Conservation (phyloP, 2,113 vertebrate genomes). For the Gnathonemus longibarbis region DNA sequence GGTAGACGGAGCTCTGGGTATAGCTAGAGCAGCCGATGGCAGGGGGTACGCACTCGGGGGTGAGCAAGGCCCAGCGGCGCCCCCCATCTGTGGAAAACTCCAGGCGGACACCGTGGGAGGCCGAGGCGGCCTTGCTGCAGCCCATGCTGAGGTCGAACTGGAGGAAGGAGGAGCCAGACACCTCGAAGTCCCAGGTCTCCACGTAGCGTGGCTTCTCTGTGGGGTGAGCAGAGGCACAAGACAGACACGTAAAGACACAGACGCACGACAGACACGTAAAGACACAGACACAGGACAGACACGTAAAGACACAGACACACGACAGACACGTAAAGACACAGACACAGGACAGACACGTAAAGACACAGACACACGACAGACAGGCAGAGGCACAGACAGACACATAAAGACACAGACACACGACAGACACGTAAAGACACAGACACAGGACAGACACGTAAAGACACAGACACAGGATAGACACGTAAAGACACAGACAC, state of each 20-base stretch:
- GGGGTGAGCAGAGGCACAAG: background rate
- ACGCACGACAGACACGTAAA: background rate
- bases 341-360: too few species aligned
- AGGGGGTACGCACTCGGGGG: constrained; percentile 90
- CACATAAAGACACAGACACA: too few species aligned
- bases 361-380: too few species aligned
- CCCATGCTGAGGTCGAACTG: constrained; percentile 97
- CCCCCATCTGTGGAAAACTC: constrained; percentile 89
- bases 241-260: background rate
- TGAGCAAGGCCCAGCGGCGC: constrained; percentile 85
- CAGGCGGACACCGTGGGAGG: constrained; percentile 73
- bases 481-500: too few species aligned
- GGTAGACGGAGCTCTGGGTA: constrained; percentile 83
- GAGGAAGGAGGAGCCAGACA: constrained; percentile 83
- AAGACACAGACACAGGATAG: too few species aligned
- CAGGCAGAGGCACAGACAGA: too few species aligned
- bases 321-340: too few species aligned
- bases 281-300: too few species aligned
- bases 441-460: too few species aligned
- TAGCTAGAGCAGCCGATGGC: constrained; percentile 88
- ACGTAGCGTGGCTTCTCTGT: constrained; percentile 89
- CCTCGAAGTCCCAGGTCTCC: constrained; percentile 95
- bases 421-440: too few species aligned
- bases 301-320: too few species aligned
- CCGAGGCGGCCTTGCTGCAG: constrained; percentile 80